Percentiles rank a stretch among this genome's conserved stretches.
These are phyloP conservation scores for Saguinus imperator DNA, from an alignment of 2,113 vertebrate species.

Conservation along the genomic window DNA sequence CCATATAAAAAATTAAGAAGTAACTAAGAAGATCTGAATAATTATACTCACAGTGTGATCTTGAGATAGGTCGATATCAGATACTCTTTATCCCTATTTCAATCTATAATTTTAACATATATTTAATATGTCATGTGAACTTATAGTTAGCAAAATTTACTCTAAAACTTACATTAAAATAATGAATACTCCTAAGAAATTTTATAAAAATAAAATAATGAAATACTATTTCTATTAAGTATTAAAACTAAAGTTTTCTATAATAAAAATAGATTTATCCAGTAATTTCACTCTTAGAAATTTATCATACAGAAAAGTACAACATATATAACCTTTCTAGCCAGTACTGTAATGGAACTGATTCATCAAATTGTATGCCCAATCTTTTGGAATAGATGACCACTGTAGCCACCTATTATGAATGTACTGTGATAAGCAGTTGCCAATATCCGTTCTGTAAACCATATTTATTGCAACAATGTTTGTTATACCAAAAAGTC, in stretches of 20 bases:
- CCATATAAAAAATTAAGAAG: background rate
- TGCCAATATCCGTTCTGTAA: background rate
- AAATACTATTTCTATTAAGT: background rate
- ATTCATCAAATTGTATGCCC: constrained; percentile 1
- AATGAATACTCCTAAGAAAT: background rate
- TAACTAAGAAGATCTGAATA: background rate
- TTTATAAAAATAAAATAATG: background rate
- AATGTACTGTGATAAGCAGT: constrained; percentile 8
- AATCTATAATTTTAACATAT: constrained; percentile 24
- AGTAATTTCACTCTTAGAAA: constrained; percentile 27
- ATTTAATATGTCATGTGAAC: background rate
- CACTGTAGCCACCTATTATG: background rate
- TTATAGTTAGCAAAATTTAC: background rate
- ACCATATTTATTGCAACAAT: background rate
- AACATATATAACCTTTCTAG: constrained; percentile 1
- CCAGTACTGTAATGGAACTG: background rate
- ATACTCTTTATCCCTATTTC: background rate
- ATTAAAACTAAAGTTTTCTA: constrained; percentile 48
- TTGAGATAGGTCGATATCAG: background rate
- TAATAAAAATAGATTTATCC: constrained; percentile 34
- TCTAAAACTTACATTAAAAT: background rate
- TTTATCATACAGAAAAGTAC: constrained; percentile 49
- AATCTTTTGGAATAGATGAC: constrained; percentile 24
- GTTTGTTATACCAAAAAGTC: background rate
- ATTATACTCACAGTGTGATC: background rate